Evolutionary conservation across 2,888 invertebrate genomes (phyloP).

Genomic region (Biston betularia): DNA sequence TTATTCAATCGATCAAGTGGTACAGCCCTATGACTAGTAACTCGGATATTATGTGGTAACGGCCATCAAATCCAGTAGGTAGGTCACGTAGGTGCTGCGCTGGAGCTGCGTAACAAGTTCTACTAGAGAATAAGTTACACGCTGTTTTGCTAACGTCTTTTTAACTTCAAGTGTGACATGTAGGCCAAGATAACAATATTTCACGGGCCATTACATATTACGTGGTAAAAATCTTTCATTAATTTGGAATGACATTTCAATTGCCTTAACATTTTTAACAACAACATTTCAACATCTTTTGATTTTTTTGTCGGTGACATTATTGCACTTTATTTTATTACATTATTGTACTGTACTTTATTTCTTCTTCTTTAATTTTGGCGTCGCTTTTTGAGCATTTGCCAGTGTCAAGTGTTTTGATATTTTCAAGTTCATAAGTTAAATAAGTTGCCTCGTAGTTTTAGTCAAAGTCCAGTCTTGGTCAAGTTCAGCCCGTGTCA

Average conservation of each 20-base stretch:
- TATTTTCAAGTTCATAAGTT: no score
- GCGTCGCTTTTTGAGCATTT: no score
- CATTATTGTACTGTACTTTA: no score
- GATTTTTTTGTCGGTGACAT: no score
- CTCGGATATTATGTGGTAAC: not conserved
- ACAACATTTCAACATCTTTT: not conserved
- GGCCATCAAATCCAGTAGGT: not conserved
- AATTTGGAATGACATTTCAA: not conserved
- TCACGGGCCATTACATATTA: not conserved
- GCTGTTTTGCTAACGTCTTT: slow-evolving; percentile 5
- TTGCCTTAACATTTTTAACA: not conserved
- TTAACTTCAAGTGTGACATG: slow-evolving; percentile 11
- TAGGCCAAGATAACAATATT: slow-evolving; percentile 17
- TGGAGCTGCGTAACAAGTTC: slow-evolving; percentile 10
- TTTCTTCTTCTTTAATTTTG: no score
- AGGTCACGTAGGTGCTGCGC: not conserved
- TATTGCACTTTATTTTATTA: no score
- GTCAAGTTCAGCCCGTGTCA: no score
- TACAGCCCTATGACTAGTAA: no score
- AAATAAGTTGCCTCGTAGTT: no score
- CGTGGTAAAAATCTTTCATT: not conserved
- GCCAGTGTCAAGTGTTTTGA: no score
- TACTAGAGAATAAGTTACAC: slow-evolving; percentile 1
- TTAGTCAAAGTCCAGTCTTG: no score
- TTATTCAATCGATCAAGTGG: no score